phyloP scores from a whole-genome alignment of 2,797 vertebrate genomes.

The Mormyrus hasselquistii region DNA sequence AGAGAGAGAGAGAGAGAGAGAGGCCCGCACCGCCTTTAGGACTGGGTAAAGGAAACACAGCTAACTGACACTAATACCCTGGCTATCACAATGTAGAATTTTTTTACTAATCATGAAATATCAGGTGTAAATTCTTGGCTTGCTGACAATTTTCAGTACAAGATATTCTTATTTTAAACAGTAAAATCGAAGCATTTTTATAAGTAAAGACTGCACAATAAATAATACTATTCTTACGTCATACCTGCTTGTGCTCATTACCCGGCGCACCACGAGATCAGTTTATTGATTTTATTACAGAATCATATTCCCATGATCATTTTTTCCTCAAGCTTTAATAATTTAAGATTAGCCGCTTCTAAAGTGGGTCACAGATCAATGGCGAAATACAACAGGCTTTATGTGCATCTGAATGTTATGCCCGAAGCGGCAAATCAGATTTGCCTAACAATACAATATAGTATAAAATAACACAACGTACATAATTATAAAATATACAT shows the following conservation, averaged over 20 bases:
- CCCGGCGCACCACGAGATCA: background rate
- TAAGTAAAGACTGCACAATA: background rate
- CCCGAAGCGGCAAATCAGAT: background rate
- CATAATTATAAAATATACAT: background rate
- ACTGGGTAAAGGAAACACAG: background rate
- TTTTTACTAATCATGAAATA: background rate
- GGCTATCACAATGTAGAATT: background rate
- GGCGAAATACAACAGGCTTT: background rate
- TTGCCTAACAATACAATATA: background rate
- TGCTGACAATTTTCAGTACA: background rate
- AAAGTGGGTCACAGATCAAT: conserved; percentile 15
- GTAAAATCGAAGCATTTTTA: background rate
- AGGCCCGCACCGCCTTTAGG: background rate
- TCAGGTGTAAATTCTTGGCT: background rate
- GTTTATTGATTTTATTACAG: conserved; percentile 7
- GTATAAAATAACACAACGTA: background rate
- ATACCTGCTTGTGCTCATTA: background rate
- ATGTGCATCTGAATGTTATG: background rate
- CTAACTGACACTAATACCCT: background rate
- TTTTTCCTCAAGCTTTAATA: conserved; percentile 5
- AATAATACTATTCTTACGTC: background rate
- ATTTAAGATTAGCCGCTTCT: conserved; percentile 9
- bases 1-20: no score
- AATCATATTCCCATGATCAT: background rate
- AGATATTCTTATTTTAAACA: background rate